Conservation (phyloP, 2,888 invertebrate genomes). For the Himalopsyche kuldschensis region DNA sequence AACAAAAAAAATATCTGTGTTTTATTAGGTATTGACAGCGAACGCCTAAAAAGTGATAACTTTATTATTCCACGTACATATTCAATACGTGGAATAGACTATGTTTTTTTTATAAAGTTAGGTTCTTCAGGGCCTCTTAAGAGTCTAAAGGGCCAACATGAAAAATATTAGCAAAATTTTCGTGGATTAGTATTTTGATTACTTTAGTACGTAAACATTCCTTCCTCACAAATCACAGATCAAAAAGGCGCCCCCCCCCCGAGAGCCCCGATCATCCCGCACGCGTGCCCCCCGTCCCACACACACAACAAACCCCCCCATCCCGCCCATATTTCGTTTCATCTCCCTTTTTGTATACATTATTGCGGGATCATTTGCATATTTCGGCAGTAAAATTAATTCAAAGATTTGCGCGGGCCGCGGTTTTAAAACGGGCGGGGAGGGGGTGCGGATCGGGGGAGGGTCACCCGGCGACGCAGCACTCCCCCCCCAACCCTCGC, state of each 20-base stretch:
- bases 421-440: neutral
- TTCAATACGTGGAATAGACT: too few species aligned
- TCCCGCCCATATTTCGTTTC: slow-evolving; percentile 8
- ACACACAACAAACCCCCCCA: slow-evolving; percentile 18
- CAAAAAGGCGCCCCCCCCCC: neutral
- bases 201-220: too few species aligned
- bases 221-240: neutral
- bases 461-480: neutral
- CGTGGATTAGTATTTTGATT: too few species aligned
- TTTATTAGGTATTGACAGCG: too few species aligned
- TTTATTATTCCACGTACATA: too few species aligned
- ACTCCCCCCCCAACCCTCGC: neutral
- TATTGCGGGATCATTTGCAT: slow-evolving; percentile 61
- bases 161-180: too few species aligned
- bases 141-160: too few species aligned
- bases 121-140: too few species aligned
- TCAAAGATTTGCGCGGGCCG: slow-evolving; percentile 57
- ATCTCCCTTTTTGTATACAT: slow-evolving; percentile 57
- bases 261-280: neutral
- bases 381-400: slow-evolving; percentile 63
- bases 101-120: too few species aligned
- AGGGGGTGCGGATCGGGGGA: neutral
- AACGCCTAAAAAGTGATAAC: too few species aligned
- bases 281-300: neutral
- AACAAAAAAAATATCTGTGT: too few species aligned